Base-by-base conservation (phyloP, 2,888 invertebrate species). In the Oscheius sp. region DNA sequence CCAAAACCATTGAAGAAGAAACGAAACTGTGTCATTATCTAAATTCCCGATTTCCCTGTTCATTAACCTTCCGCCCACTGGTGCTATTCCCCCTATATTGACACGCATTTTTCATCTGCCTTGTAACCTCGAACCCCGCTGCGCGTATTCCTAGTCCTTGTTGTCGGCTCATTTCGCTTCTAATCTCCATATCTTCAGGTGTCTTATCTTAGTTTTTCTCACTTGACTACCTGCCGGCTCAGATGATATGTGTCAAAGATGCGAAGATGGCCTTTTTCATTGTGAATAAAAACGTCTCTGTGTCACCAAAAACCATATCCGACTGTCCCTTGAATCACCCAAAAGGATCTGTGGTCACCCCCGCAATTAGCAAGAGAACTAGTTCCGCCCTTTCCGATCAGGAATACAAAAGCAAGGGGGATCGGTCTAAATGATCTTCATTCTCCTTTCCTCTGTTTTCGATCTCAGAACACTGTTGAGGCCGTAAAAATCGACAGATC, bases 1-100 rank as follows among this genome's bases (percentile, higher is more conserved):
- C 99, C 99, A 70, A 96, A 97, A 91, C 96, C 97, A 76, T 94
- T 94, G 89, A 96, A 96, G 91, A 93, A 87, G 80, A 89, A 89
- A 82, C 88, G 89, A 68, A 51, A 63, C 13, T 89, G 89, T 76
- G 70, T 74, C 42, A 80, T 89, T 47, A 75, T 89, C 75, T 89
- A 79, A 78, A 60, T 60, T 62, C 63, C 47, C 47, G 10, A 59
- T 35, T 33, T 59, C n/a, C 57, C 37, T 60, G 3, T 3, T 42
- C 42, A 42, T 42, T 42, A 42, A 42, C 57, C 29, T 11, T 65
- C 65, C 33, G 11, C 35, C 37, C 4, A 35, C 42, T 51, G 68
- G 68, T 68, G 68, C 68, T 68, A 53, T 68, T 33, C 53, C 11
- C 29, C 10, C 4, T 37, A 42, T 42, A 42, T n/a, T 33, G 60